A percentile compares a stretch with the other conserved stretches of the same genome.
phyloP scores from a whole-genome alignment of 2,113 vertebrate species.

The Heterocephalus glaber region DNA sequence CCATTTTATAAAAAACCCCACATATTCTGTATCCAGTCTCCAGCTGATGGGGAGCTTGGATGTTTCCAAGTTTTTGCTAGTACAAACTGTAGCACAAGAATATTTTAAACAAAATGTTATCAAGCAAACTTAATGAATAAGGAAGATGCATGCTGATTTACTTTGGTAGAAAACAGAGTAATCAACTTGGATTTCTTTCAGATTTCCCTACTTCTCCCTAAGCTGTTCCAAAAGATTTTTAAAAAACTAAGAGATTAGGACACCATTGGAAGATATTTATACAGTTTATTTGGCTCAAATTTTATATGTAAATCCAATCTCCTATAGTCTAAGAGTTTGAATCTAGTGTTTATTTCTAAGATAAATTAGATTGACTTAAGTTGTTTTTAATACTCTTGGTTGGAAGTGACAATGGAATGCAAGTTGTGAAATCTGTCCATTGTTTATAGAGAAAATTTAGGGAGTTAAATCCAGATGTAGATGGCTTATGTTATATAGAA shows the following conservation, averaged over 20 bases:
- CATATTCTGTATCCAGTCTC: no score
- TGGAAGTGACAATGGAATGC: background rate
- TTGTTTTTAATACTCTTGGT: background rate
- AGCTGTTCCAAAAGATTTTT: conserved; percentile 24
- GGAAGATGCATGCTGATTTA: background rate
- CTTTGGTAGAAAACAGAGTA: background rate
- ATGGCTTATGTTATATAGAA: background rate
- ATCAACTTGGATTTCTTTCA: background rate
- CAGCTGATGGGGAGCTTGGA: no score
- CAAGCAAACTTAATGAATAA: background rate
- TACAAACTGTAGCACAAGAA: no score
- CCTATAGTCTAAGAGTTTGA: background rate
- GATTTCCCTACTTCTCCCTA: background rate
- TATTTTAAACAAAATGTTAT: background rate
- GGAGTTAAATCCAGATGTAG: background rate
- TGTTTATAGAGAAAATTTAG: background rate
- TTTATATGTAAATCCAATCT: background rate
- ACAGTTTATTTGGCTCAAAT: background rate
- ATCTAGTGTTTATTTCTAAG: conserved; percentile 26
- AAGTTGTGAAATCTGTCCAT: background rate
- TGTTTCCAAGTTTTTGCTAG: no score
- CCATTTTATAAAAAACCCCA: no score
- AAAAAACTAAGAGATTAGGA: background rate
- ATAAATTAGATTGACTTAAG: background rate
- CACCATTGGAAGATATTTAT: conserved; percentile 5